These are phyloP conservation scores for Barypeithes pellucidus DNA, from an alignment of 2,888 invertebrate genomes.

Conservation along the genomic window DNA sequence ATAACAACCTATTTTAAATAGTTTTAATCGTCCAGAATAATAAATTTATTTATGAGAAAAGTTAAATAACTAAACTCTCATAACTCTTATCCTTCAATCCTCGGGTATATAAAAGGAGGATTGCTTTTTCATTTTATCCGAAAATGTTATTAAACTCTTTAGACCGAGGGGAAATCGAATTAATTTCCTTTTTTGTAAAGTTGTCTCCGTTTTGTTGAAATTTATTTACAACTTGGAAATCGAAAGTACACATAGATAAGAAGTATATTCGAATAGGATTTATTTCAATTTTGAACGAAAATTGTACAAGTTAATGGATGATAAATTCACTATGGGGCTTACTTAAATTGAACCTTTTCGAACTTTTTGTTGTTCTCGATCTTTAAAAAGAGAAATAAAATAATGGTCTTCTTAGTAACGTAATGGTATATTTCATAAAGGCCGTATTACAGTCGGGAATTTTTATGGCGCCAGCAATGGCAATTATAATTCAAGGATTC, in stretches of 20 bases:
- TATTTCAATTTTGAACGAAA: too few species aligned
- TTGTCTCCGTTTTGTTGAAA: slow-evolving; percentile 21
- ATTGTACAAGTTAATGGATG: too few species aligned
- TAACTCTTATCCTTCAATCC: slow-evolving; percentile 1
- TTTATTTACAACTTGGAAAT: slow-evolving; percentile 5
- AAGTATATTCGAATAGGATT: not conserved
- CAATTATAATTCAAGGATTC: too few species aligned
- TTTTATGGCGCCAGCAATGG: too few species aligned
- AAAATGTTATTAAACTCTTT: slow-evolving; percentile 33
- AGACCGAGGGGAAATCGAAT: slow-evolving; percentile 34
- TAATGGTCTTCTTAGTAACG: too few species aligned
- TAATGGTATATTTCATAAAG: too few species aligned
- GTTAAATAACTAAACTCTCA: slow-evolving; percentile 1
- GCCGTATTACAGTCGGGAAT: too few species aligned
- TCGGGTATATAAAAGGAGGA: slow-evolving; percentile 14
- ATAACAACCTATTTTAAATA: too few species aligned
- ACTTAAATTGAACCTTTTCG: too few species aligned
- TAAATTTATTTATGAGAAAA: slow-evolving; percentile 16
- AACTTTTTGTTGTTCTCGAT: too few species aligned
- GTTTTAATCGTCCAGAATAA: slow-evolving; percentile 4
- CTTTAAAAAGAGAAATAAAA: too few species aligned
- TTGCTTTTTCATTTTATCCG: slow-evolving; percentile 22
- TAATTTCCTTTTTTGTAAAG: slow-evolving; percentile 36
- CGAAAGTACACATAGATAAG: not conserved
- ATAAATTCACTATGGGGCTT: too few species aligned